Evolutionary conservation across 53 echinoderm and acorn worm species (phyloP).

Genomic region (Henricia sp.): DNA sequence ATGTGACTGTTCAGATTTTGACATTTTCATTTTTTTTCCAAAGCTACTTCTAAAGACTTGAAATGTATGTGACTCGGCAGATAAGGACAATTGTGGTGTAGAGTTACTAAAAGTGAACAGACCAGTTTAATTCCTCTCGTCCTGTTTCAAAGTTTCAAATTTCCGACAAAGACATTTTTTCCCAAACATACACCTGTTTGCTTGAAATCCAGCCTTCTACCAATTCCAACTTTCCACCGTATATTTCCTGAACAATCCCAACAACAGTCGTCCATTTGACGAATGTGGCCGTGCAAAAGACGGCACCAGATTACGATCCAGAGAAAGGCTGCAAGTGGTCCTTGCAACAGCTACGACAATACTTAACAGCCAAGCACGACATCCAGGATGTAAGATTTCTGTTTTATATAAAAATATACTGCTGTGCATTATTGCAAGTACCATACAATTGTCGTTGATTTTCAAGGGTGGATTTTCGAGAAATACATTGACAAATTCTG

Average conservation of each 20-base stretch:
- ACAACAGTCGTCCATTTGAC: slow-evolving; percentile 92
- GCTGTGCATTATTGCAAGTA: too few species aligned
- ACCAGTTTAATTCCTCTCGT: too few species aligned
- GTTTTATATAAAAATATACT: too few species aligned
- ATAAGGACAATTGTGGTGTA: background rate
- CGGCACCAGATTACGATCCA: slow-evolving; percentile 97
- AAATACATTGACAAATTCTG: too few species aligned
- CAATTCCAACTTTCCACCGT: background rate
- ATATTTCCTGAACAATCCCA: slow-evolving; percentile 8
- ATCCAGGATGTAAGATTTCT: slow-evolving; percentile 81
- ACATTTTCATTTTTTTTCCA: too few species aligned
- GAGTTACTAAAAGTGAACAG: too few species aligned
- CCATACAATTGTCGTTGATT: too few species aligned
- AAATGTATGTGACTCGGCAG: background rate
- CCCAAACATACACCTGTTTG: background rate
- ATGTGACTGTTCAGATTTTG: too few species aligned
- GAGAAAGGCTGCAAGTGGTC: slow-evolving; percentile 99
- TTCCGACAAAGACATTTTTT: too few species aligned
- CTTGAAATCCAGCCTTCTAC: background rate
- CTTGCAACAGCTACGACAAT: slow-evolving; percentile 92
- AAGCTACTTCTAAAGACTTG: background rate
- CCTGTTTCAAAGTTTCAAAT: background rate
- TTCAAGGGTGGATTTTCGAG: too few species aligned
- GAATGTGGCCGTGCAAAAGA: slow-evolving; percentile 99
- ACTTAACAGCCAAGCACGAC: slow-evolving; percentile 92